Percentiles rank a stretch among this genome's conserved stretches.
These are phyloP conservation scores for Brachyistius frenatus DNA, from an alignment of 2,113 vertebrate genomes.

Conservation along the genomic window DNA sequence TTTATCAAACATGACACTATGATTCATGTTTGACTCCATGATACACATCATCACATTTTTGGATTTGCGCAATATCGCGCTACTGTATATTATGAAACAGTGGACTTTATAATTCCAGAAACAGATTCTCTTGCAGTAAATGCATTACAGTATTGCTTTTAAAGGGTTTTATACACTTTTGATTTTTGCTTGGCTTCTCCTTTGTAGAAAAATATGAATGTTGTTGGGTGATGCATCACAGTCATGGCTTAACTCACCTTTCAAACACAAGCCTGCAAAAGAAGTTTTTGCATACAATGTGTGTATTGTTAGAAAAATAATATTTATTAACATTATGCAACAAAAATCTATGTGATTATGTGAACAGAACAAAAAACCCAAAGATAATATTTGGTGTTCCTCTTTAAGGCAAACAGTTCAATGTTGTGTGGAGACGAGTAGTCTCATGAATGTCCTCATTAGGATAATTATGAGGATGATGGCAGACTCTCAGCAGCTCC, in stretches of 20 bases:
- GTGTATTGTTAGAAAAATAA: too few relatives aligned
- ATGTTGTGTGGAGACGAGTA: too few relatives aligned
- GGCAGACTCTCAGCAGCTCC: background rate
- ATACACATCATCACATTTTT: background rate
- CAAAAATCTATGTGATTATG: background rate
- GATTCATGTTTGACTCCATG: too few relatives aligned
- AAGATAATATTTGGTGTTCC: background rate
- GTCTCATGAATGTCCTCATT: too few relatives aligned
- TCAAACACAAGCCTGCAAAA: background rate
- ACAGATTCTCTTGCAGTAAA: too few relatives aligned
- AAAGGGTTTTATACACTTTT: background rate
- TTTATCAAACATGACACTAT: background rate
- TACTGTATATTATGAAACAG: background rate
- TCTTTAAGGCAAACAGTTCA: background rate
- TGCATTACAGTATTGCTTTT: background rate
- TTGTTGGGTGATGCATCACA: background rate
- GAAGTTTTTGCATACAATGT: too few relatives aligned
- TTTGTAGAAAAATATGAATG: background rate
- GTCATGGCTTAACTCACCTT: background rate
- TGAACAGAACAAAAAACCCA: background rate
- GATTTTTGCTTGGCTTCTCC: background rate
- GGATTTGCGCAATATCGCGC: background rate
- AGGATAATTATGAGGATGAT: background rate
- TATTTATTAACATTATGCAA: too few relatives aligned
- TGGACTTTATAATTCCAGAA: background rate